These are phyloP conservation scores for Tribolium castaneum DNA, from an alignment of 1,140 invertebrate genomes.

Conservation along the genomic window DNA sequence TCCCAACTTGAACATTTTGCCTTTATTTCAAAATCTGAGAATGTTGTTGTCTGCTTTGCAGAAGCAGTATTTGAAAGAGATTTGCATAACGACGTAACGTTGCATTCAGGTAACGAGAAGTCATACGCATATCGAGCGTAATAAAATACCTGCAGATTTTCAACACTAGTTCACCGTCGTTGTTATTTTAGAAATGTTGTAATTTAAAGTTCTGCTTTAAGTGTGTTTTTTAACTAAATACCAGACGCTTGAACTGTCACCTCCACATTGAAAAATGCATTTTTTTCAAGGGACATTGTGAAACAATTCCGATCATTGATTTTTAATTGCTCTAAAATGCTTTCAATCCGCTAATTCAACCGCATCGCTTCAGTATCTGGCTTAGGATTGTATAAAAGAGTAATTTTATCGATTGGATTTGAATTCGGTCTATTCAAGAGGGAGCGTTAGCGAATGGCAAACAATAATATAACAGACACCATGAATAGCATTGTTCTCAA, in stretches of 20 bases:
- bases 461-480: slow-evolving; percentile 33
- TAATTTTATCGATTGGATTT: slow-evolving; percentile 36
- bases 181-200: no score
- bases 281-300: not conserved
- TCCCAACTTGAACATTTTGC: not conserved
- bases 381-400: slow-evolving; percentile 28
- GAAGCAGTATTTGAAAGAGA: not conserved
- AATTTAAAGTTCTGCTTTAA: no score
- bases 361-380: slow-evolving; percentile 20
- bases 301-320: slow-evolving; percentile 22
- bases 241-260: not conserved
- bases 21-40: no score
- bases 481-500: slow-evolving; percentile 34
- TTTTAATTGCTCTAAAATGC: slow-evolving; percentile 29
- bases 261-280: not conserved
- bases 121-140: not conserved
- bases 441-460: slow-evolving; percentile 24
- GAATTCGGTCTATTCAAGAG: slow-evolving; percentile 30
- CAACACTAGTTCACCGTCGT: not conserved
- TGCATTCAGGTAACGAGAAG: not conserved
- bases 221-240: not conserved
- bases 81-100: not conserved
- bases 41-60: no score
- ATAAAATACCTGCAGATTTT: not conserved
- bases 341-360: slow-evolving; percentile 28